phyloP scores from a whole-genome alignment of 2,888 invertebrate genomes.

The Lomographa bimaculata region DNA sequence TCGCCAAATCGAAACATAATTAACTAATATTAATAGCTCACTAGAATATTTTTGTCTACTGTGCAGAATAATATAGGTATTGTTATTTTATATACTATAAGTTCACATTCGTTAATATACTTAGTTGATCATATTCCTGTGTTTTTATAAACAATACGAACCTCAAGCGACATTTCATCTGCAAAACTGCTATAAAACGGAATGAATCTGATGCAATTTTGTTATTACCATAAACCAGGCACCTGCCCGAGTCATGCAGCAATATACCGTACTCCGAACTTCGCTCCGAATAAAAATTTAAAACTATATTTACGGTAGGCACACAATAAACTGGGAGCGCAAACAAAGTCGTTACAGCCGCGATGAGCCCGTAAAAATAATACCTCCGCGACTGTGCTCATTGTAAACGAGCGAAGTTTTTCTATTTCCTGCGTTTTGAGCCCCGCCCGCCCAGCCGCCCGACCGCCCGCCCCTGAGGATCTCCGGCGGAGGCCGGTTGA shows the following conservation, averaged over 20 bases:
- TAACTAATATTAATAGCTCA: too few relatives aligned
- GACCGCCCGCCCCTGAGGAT: slow-evolving; percentile 8
- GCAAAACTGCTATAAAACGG: slow-evolving; percentile 17
- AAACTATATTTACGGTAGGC: slow-evolving; percentile 30
- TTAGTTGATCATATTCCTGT: too few relatives aligned
- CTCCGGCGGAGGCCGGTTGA: slow-evolving; percentile 5
- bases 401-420: slow-evolving; percentile 63
- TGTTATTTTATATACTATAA: too few relatives aligned
- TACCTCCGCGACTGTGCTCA: slow-evolving; percentile 44
- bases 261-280: slow-evolving; percentile 6
- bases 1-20: too few relatives aligned
- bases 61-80: too few relatives aligned
- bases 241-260: slow-evolving; percentile 5
- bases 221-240: slow-evolving; percentile 17
- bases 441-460: slow-evolving; percentile 9
- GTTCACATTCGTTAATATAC: too few relatives aligned
- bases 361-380: slow-evolving; percentile 48
- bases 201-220: slow-evolving; percentile 19
- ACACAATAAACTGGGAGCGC: slow-evolving; percentile 42
- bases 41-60: too few relatives aligned
- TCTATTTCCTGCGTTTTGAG: slow-evolving; percentile 52
- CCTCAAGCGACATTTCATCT: slow-evolving; percentile 5
- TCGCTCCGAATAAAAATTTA: slow-evolving; percentile 22
- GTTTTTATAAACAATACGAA: too few relatives aligned
- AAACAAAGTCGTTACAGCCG: slow-evolving; percentile 46